Base-by-base conservation (phyloP, 2,113 vertebrate species). In the Hippocampus abdominalis region DNA sequence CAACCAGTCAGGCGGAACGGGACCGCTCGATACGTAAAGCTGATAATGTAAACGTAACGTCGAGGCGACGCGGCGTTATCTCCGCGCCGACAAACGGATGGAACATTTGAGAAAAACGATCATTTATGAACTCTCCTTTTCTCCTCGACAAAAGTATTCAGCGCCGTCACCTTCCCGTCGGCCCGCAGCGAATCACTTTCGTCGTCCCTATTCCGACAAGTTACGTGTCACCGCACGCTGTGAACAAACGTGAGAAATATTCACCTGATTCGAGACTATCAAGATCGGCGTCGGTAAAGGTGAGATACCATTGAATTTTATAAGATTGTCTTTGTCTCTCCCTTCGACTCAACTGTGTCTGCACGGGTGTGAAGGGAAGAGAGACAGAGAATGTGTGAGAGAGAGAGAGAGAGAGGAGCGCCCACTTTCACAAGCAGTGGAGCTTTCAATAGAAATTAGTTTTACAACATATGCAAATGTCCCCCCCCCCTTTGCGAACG, bases 401-500 rank as follows among this genome's bases (percentile, higher is more conserved):
- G 75, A 67, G 7, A 61, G 27, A 21, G 27, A 36, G 59, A 20
- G 57, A 69, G 80, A 82, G 84, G 83, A 72, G 69, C 68, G 12
- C 81, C 65, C 44, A 76, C 74, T 86, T 91, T 90, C 85, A 87
- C 86, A 92, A 85, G 76, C 86, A 85, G 80, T 81, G 87, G 79
- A 88, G 91, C 88, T 91, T 90, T 87, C 73, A 83, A 88, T 85
- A 89, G 88, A 86, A 92, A 93, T 93, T 91, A 92, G 91, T 92
- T 93, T 92, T 90, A 91, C 90, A 90, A 89, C 85, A 90, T 92
- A 93, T 93, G 92, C 91, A 93, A 93, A 93, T 93, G 86, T 82
- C 71, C 69, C 81, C 71, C 69, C 81, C 86, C 77, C 80, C 32
- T 36, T 77, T 88, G 82, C 72, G 89, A 91, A 85, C 73, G 84